Evolutionary conservation across 2,888 invertebrate species (phyloP), one percentile per base, ranked within the genome.

Genomic region (Bhutanitis thaidina): DNA sequence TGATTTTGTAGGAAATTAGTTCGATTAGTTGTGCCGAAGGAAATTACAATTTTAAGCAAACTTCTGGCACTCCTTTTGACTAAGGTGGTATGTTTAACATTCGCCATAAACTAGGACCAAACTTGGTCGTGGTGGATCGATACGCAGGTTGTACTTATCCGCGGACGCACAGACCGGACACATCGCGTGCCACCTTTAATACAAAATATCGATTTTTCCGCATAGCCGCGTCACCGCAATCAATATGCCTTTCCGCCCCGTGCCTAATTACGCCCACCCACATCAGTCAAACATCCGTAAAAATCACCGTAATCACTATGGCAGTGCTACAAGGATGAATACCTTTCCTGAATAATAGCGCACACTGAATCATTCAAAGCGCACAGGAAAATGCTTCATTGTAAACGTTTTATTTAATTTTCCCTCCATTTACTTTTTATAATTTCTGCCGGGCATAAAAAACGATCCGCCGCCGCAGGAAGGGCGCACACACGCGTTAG

Each of bases 371-470:
- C 83, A 83, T 84, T 84, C 80, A 86, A 86, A 85, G 82, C 77
- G 86, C 80, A 83, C 87, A 86, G 88, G 88, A 87, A 88, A 87
- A 83, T 79, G 86, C 81, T 87, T 86, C 82, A 87, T 89, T 87
- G 87, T 87, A 85, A 87, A 86, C 86, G 85, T 88, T 88, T 86
- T 87, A 89, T 87, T 88, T 86, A 87, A 88, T 86, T 89, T 88
- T 88, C 87, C 88, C 86, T 87, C 86, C 87, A 87, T 87, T 88
- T 89, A 87, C 84, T 86, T 88, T 88, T 88, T 88, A 86, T 87
- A 87, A 89, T 87, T 88, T 86, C 80, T 87, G 85, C 77, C 80
- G 78, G 80, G 87, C 81, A 84, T 87, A 87, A 87, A 87, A 86
- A 89, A 87, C 86, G 87, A 86, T 87, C 83, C 84, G 74, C 82